phyloP scores from a whole-genome alignment of 2,888 invertebrate species.

The Hirtodrosophila confusa region DNA sequence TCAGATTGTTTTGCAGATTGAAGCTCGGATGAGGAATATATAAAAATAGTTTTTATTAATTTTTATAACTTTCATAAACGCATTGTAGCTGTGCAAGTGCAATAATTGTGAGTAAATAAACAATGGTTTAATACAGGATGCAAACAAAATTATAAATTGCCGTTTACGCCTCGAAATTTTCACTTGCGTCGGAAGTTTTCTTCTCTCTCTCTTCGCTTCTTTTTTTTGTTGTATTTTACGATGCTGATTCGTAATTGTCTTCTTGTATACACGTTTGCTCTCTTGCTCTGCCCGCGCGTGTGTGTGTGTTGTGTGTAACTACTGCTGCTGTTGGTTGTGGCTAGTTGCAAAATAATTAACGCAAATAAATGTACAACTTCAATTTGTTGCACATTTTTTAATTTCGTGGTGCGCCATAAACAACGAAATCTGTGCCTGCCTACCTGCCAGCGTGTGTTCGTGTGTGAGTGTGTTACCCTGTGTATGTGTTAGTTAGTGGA shows the following conservation, averaged over 20 bases:
- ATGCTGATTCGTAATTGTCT: conserved; percentile 78
- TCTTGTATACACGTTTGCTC: conserved; percentile 70
- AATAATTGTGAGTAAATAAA: conserved; percentile 71
- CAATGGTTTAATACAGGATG: conserved; percentile 33
- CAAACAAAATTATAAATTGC: conserved; percentile 16
- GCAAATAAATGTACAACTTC: conserved; percentile 62
- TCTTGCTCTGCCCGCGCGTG: conserved; percentile 33
- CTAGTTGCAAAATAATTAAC: conserved; percentile 70
- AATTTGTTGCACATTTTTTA: conserved; percentile 63
- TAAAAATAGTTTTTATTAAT: conserved; percentile 55
- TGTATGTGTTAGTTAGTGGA: conserved; percentile 35
- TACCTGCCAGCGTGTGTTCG: conserved; percentile 18
- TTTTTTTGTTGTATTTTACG: conserved; percentile 71
- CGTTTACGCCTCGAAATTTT: conserved; percentile 59
- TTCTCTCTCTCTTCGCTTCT: conserved; percentile 40
- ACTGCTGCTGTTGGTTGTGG: conserved; percentile 27
- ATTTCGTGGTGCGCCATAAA: conserved; percentile 34
- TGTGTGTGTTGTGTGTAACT: conserved; percentile 40
- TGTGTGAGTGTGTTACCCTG: conserved; percentile 3
- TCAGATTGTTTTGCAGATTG: conserved; percentile 63
- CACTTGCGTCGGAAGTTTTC: conserved; percentile 66
- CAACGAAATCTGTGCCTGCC: conserved; percentile 36
- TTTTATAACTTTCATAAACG: conserved; percentile 58
- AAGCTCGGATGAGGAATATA: conserved; percentile 73
- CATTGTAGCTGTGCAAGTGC: conserved; percentile 73